Evolutionary conservation across 2,113 vertebrate genomes (phyloP).

Genomic region (Hydropotes inermis): DNA sequence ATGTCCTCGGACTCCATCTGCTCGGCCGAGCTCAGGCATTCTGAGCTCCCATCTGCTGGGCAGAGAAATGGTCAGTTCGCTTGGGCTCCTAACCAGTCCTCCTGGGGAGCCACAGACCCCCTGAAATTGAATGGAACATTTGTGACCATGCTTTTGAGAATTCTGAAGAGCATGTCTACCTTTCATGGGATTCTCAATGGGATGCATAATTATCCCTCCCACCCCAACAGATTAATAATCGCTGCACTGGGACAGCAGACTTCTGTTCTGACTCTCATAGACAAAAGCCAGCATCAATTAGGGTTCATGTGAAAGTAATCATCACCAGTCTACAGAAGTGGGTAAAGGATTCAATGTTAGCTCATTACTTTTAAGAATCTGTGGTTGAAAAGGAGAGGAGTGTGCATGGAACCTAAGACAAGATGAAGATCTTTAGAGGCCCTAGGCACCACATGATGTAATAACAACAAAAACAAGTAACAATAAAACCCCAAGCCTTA

Average conservation of each 20-base stretch:
- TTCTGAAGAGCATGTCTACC: neutral
- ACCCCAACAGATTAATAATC: neutral
- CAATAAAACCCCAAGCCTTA: constrained; percentile 2
- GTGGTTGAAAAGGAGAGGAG: neutral
- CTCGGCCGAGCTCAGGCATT: constrained; percentile 88
- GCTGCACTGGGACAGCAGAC: neutral
- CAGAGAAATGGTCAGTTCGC: constrained; percentile 35
- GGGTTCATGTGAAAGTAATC: neutral
- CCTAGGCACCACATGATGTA: neutral
- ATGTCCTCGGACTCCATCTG: constrained; percentile 87
- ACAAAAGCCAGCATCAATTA: neutral
- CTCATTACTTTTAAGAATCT: neutral
- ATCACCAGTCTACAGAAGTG: neutral
- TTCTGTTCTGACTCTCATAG: neutral
- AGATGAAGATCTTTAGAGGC: neutral
- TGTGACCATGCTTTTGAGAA: neutral
- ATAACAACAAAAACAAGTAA: neutral
- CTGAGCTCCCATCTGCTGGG: constrained; percentile 89
- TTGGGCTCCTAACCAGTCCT: neutral
- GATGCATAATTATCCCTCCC: neutral
- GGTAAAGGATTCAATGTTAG: neutral
- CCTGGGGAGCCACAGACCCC: neutral
- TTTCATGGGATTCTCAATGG: neutral
- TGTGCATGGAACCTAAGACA: neutral
- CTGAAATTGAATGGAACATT: neutral